A percentile compares a stretch with the other conserved stretches of the same genome.
Evolutionary conservation across 2,888 invertebrate species (phyloP).

Genomic region (Agonopterix heracliana): DNA sequence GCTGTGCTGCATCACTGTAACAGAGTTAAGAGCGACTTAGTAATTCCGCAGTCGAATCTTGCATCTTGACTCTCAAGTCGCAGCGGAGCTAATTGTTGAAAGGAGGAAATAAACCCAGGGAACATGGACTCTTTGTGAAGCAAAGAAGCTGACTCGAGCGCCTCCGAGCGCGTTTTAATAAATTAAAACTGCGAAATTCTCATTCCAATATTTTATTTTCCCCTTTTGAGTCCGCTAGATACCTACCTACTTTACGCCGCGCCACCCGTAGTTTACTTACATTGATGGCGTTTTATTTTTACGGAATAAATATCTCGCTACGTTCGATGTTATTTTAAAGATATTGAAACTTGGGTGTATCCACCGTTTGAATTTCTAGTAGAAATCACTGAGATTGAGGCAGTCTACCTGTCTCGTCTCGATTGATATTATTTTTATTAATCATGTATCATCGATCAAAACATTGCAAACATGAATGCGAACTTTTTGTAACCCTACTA

Average conservation of each 20-base stretch:
- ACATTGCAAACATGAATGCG: too few species aligned
- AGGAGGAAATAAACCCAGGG: conserved; percentile 42
- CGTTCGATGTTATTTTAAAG: too few species aligned
- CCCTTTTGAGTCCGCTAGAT: conserved; percentile 20
- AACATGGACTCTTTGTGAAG: conserved; percentile 56
- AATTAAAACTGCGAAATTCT: conserved; percentile 73
- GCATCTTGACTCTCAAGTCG: conserved; percentile 34
- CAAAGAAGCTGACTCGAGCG: conserved; percentile 56
- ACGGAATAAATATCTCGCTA: too few species aligned
- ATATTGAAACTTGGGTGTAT: too few species aligned
- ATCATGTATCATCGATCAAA: too few species aligned
- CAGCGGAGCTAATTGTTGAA: conserved; percentile 60
- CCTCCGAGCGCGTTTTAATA: conserved; percentile 69
- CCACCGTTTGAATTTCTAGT: too few species aligned
- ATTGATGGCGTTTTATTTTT: background rate
- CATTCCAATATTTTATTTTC: conserved; percentile 66
- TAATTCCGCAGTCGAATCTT: conserved; percentile 32
- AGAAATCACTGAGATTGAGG: too few species aligned
- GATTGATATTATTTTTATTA: too few species aligned
- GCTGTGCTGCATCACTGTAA: conserved; percentile 37
- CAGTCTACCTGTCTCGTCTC: too few species aligned
- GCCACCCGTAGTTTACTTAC: background rate
- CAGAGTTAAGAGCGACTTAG: conserved; percentile 31
- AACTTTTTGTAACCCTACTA: background rate
- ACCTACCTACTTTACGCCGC: background rate